phyloP scores from a whole-genome alignment of 2,797 vertebrate species.

The Geotrypetes seraphini region DNA sequence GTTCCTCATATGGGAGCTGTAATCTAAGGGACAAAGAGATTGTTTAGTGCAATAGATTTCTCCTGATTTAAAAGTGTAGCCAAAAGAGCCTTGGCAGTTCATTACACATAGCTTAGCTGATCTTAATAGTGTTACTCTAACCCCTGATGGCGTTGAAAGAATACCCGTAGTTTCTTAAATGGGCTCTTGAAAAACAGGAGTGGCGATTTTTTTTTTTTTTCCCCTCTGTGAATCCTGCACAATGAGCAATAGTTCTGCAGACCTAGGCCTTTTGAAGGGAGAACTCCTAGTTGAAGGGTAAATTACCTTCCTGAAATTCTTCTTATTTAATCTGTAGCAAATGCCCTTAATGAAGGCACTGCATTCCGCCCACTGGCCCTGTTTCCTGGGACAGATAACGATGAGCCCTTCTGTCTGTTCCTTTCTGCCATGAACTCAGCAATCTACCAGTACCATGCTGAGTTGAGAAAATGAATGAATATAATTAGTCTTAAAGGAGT shows the following conservation, averaged over 20 bases:
- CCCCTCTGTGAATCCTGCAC: constrained; percentile 10
- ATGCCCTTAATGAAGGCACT: constrained; percentile 25
- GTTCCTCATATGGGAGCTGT: constrained; percentile 25
- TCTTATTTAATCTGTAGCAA: constrained; percentile 32
- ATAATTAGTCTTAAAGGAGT: constrained; percentile 68
- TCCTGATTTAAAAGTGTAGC: constrained; percentile 27
- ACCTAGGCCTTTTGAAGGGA: constrained; percentile 28
- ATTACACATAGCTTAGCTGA: constrained; percentile 20
- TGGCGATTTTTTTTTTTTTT: constrained; percentile 8
- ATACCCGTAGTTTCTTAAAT: constrained; percentile 19
- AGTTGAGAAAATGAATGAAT: constrained; percentile 68
- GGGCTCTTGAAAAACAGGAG: constrained; percentile 8
- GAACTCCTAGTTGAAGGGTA: constrained; percentile 33
- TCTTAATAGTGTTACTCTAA: constrained; percentile 27
- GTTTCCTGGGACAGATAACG: constrained; percentile 39
- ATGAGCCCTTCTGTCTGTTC: constrained; percentile 33
- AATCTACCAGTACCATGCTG: constrained; percentile 48
- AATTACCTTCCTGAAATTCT: constrained; percentile 35
- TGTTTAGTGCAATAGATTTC: constrained; percentile 16
- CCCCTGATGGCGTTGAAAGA: constrained; percentile 10
- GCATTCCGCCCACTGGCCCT: constrained; percentile 22
- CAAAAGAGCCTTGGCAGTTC: constrained; percentile 19
- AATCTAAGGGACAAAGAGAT: constrained; percentile 9
- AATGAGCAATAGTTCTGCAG: constrained; percentile 21
- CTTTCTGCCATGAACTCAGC: constrained; percentile 39